Evolutionary conservation across 2,888 invertebrate genomes (phyloP), one percentile per base, ranked within the genome.

Genomic region (Meandrusa payeni): DNA sequence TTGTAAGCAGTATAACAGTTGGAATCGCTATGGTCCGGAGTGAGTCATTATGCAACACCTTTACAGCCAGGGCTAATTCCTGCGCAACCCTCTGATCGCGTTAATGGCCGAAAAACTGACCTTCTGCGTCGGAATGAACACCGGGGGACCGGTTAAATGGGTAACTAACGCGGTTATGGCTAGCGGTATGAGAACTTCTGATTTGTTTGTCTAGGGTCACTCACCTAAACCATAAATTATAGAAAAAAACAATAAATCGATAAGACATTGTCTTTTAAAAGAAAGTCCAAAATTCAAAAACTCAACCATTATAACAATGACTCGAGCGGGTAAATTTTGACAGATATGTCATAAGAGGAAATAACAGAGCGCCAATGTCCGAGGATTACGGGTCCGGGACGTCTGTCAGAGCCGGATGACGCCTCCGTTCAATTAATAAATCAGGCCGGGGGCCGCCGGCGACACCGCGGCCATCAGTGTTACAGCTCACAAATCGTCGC

Each of bases 401-500:
- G 69, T 68, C 74, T 77, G 82, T 79, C 80, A 75, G 73, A 76
- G 72, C 66, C 52, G 62, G 57, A 64, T 69, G 69, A 75, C 81
- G 76, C 75, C 77, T 68, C 65, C 63, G 61, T 59, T 45, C 47
- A 76, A 81, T 83, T 76, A 85, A 85, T 86, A 85, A 87, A 86
- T 87, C 87, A 86, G 73, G 51, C 58, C 58, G 47, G 61, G 58
- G 57, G 48, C 61, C 62, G 66, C 68, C 72, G 81, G 86, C 83
- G 87, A 86, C 86, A 86, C 83, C 83, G 76, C 66, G 83, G 75
- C 68, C 81, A 81, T 81, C 80, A 76, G 59, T 79, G 82, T 83
- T 81, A 83, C 81, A 69, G 82, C 73, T 82, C 87, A 85, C 85
- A 85, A 85, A 81, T 87, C 87, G 86, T 85, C 87, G 78, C 80